These are phyloP conservation scores for Trissoscelio sp. DNA, from an alignment of 2,888 invertebrate species.

Conservation along the genomic window DNA sequence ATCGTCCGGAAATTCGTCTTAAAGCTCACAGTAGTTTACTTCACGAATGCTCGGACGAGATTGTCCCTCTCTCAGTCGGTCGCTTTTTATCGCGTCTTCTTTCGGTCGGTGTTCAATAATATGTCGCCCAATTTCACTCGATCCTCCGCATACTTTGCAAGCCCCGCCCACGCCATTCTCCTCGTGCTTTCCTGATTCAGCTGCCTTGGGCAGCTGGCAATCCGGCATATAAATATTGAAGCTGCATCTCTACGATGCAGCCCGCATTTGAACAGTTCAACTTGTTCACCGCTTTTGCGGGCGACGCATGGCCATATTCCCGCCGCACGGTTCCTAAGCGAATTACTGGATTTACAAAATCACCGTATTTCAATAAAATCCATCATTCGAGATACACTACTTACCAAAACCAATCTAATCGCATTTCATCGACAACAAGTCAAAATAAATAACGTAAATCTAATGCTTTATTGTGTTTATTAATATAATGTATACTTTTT, in stretches of 20 bases:
- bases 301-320: constrained; percentile 38
- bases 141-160: constrained; percentile 75
- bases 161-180: constrained; percentile 58
- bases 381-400: constrained; percentile 26
- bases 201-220: constrained; percentile 74
- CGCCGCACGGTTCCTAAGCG: constrained; percentile 52
- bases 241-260: constrained; percentile 75
- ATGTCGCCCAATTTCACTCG: constrained; percentile 77
- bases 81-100: constrained; percentile 67
- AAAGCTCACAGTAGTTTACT: constrained; percentile 64
- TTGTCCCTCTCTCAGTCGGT: constrained; percentile 58
- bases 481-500: no score
- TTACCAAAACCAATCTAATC: constrained; percentile 14
- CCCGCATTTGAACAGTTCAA: constrained; percentile 70
- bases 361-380: constrained; percentile 56
- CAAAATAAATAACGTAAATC: constrained; percentile 33
- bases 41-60: constrained; percentile 61
- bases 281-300: constrained; percentile 52
- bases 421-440: constrained; percentile 24
- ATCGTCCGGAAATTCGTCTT: constrained; percentile 47
- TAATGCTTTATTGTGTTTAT: constrained; percentile 21
- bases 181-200: constrained; percentile 66
- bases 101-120: constrained; percentile 73
- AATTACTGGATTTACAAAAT: constrained; percentile 59
- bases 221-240: constrained; percentile 77